Conservation (phyloP, 2,113 vertebrate genomes). For the Verasper variegatus region DNA sequence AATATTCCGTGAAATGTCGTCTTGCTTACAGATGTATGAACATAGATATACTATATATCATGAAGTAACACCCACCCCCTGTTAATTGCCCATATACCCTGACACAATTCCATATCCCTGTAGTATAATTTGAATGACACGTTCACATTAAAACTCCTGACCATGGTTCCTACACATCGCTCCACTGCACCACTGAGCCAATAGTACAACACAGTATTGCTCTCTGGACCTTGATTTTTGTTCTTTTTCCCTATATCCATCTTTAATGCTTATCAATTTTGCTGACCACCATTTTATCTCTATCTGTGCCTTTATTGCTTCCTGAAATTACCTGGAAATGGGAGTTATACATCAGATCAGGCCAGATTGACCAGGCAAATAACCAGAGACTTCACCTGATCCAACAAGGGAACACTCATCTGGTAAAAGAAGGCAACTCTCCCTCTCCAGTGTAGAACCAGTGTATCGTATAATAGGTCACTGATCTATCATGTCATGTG, state of each 20-base stretch:
- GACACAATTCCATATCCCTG: slow-evolving; percentile 75
- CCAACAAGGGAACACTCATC: slow-evolving; percentile 54
- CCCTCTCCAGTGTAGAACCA: slow-evolving; percentile 52
- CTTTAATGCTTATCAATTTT: slow-evolving; percentile 55
- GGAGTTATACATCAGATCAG: slow-evolving; percentile 60
- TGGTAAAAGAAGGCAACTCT: slow-evolving; percentile 69
- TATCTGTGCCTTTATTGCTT: slow-evolving; percentile 82
- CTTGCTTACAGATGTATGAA: slow-evolving; percentile 75
- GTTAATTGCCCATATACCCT: slow-evolving; percentile 68
- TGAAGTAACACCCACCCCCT: slow-evolving; percentile 67
- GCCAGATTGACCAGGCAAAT: slow-evolving; percentile 46
- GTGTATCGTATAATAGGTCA: slow-evolving; percentile 48
- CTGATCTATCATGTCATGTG: slow-evolving; percentile 60
- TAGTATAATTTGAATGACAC: slow-evolving; percentile 73
- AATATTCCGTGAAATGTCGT: slow-evolving; percentile 80
- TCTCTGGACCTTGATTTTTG: slow-evolving; percentile 63
- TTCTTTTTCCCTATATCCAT: slow-evolving; percentile 35
- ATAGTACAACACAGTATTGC: slow-evolving; percentile 80
- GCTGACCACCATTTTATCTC: slow-evolving; percentile 45
- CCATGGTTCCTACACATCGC: slow-evolving; percentile 72
- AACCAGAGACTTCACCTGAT: slow-evolving; percentile 50
- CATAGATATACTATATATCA: slow-evolving; percentile 59
- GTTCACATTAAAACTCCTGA: slow-evolving; percentile 73
- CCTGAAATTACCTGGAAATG: slow-evolving; percentile 79
- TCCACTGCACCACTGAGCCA: slow-evolving; percentile 75